Conservation (phyloP, 2,113 vertebrate species). For the Plecturocebus donacophilus region DNA sequence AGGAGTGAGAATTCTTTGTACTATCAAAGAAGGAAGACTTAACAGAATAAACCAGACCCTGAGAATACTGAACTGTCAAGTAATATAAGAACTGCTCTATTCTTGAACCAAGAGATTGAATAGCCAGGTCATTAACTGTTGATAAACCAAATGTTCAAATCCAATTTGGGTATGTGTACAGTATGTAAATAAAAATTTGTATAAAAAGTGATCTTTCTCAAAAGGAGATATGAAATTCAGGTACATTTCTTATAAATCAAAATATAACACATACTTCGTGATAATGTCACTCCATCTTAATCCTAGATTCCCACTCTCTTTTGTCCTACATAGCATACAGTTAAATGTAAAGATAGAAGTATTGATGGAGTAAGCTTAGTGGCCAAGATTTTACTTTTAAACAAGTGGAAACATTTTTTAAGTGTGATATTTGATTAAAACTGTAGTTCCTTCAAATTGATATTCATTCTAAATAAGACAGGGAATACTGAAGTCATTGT, state of each 20-base stretch:
- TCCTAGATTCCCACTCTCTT: not conserved
- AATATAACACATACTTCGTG: not conserved
- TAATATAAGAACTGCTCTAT: not conserved
- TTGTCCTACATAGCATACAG: not conserved
- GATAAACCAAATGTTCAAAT: conserved; percentile 5
- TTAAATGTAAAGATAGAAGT: conserved; percentile 21
- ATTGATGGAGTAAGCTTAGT: not conserved
- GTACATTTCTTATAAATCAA: not conserved
- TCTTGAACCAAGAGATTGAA: not conserved
- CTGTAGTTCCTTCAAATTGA: not conserved
- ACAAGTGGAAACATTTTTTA: not conserved
- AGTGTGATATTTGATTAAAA: not conserved
- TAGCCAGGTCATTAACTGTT: not conserved
- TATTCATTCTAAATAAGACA: not conserved
- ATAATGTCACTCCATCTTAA: not conserved
- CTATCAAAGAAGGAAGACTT: not conserved
- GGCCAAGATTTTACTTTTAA: conserved; percentile 7
- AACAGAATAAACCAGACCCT: not conserved
- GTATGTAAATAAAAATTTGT: not conserved
- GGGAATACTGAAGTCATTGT: not conserved
- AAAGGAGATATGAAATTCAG: not conserved
- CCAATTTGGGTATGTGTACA: not conserved
- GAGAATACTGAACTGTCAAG: not conserved
- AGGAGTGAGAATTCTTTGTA: not conserved
- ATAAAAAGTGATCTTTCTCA: not conserved